Percentiles rank a stretch among this genome's conserved stretches.
Conservation (phyloP, 2,113 vertebrate genomes). For the Bubo bubo region DNA sequence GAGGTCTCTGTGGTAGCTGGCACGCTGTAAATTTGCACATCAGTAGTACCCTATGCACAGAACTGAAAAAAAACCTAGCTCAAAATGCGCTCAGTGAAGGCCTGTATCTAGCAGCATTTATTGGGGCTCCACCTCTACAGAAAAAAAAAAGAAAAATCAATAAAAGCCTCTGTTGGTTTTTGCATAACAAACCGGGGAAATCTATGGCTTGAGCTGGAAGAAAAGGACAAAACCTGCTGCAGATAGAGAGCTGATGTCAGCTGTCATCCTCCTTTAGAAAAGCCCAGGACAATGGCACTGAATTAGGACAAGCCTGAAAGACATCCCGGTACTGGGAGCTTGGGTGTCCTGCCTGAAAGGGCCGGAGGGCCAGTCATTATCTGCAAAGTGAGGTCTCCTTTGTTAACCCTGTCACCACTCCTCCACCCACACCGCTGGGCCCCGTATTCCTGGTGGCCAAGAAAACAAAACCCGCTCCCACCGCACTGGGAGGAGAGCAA, state of each 20-base stretch:
- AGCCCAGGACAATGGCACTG: not conserved
- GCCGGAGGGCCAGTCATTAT: not conserved
- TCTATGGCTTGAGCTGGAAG: not conserved
- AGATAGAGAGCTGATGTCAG: not conserved
- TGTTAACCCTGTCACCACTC: conserved; percentile 33
- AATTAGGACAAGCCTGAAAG: conserved; percentile 49
- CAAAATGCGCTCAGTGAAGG: not conserved
- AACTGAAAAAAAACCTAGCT: not conserved
- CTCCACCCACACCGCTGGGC: not conserved
- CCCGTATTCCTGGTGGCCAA: not conserved
- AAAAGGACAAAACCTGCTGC: not conserved
- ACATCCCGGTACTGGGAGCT: not conserved
- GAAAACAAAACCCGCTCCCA: not conserved
- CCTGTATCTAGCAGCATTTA: not conserved
- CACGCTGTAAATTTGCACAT: not conserved
- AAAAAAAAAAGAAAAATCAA: not conserved
- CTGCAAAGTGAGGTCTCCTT: conserved; percentile 19
- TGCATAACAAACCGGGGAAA: not conserved
- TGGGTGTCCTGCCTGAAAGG: conserved; percentile 33
- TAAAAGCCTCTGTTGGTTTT: not conserved
- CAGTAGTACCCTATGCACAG: not conserved
- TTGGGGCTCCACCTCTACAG: not conserved
- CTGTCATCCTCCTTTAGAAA: conserved; percentile 26
- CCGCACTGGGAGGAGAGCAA: not conserved
- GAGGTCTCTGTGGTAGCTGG: not conserved